A percentile compares a stretch with the other conserved stretches of the same genome.
Conservation (phyloP, 2,113 vertebrate species). For the Phyllostomus discolor region DNA sequence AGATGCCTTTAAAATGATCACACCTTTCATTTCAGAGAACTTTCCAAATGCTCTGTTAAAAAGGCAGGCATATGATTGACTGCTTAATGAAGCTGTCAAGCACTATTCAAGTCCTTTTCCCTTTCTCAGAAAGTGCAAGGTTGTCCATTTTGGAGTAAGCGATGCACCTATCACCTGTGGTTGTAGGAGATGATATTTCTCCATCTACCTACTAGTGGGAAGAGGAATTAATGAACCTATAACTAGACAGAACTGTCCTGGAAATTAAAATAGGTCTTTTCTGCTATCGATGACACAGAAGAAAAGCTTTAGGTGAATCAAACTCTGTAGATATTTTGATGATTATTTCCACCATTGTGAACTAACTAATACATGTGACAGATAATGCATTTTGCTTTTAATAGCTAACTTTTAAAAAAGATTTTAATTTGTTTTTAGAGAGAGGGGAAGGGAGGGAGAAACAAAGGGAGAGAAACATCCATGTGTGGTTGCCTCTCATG, state of each 20-base stretch:
- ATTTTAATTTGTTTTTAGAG: not conserved
- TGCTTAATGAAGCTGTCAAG: slow-evolving; percentile 9
- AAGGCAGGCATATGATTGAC: not conserved
- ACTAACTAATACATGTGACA: not conserved
- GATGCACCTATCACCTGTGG: not conserved
- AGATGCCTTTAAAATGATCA: slow-evolving; percentile 45
- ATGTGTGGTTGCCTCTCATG: too few species aligned
- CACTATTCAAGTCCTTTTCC: not conserved
- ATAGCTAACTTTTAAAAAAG: not conserved
- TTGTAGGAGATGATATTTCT: slow-evolving; percentile 25
- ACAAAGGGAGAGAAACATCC: too few species aligned
- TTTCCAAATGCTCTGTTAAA: slow-evolving; percentile 18
- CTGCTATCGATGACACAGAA: not conserved
- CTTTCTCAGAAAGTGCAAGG: slow-evolving; percentile 5
- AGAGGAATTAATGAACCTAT: not conserved
- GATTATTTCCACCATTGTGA: not conserved
- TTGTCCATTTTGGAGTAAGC: not conserved
- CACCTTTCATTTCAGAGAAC: slow-evolving; percentile 33
- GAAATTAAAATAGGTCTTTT: not conserved
- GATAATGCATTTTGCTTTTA: not conserved
- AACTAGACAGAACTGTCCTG: not conserved
- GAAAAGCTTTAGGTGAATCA: not conserved
- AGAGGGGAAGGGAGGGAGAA: too few species aligned
- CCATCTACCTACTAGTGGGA: not conserved
- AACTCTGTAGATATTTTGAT: not conserved